Evolutionary conservation across 2,113 vertebrate genomes (phyloP), one percentile per base, ranked within the genome.

Genomic region (Pampusana beccarii): DNA sequence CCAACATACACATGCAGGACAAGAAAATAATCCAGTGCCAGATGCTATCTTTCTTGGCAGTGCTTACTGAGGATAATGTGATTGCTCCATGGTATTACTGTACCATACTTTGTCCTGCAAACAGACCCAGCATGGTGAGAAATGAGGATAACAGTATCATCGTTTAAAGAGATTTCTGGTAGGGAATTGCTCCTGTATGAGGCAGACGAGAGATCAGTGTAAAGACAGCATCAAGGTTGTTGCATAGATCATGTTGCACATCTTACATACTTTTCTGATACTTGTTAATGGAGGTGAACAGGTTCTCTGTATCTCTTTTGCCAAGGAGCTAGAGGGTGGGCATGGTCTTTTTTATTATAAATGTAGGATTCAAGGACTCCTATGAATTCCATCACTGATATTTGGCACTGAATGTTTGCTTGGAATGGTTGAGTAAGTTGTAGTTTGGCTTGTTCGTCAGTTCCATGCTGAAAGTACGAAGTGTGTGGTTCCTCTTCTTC

Each of bases 61-160:
- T 11, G 5, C 12, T 75, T 42, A 16, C 36, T 24, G 44, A 75
- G 77, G 33, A 25, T 16, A 29, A 18, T 9, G 17, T 42, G 10
- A 23, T 64, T 54, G 21, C 20, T 40, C 48, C 2, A 0, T 87
- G 29, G 6, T 33, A 29, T 44, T 74, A 14, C 11, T 0, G 1
- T 44, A 31, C 16, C 46, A 29, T 16, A 38, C 7, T 42, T 88
- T 48, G 44, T 46, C 31, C 31, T 73, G 38, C 53, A 58, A 81
- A 71, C 7, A 57, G 16, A 11, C 11, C 10, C n/a, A 57, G 0
- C 0, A 0, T 23, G 5, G 14, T 58, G 29, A 25, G 44, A 79
- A 80, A 24, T 31, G 33, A 44, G 26, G 16, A 57, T 57, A 69
- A 28, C 16, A 48, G 0, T 3, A 38, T 60, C 20, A 26, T 10